A percentile compares a stretch with the other conserved stretches of the same genome.
phyloP scores from a whole-genome alignment of 1,140 invertebrate genomes.

The Zaprionus tsacasi region DNA sequence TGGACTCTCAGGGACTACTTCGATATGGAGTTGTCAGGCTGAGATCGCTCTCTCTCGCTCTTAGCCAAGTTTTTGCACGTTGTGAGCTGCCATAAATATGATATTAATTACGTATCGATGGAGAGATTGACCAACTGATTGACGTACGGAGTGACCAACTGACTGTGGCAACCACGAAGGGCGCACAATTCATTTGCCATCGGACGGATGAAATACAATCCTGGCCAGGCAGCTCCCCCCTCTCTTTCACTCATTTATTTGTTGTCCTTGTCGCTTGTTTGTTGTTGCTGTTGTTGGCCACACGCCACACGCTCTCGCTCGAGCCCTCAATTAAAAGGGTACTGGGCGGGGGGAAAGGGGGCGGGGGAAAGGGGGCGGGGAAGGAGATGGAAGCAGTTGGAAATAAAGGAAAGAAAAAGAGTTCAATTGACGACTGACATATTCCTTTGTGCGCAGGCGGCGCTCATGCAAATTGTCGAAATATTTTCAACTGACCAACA shows the following conservation, averaged over 20 bases:
- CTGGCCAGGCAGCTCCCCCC: slow-evolving; percentile 10
- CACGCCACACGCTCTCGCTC: slow-evolving; percentile 56
- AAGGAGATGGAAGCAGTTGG: no score
- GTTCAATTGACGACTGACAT: slow-evolving; percentile 79
- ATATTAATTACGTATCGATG: slow-evolving; percentile 46
- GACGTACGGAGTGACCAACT: slow-evolving; percentile 25
- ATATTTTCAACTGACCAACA: slow-evolving; percentile 81
- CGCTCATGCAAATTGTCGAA: slow-evolving; percentile 79
- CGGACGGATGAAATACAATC: slow-evolving; percentile 43
- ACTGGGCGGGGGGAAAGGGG: slow-evolving; percentile 18
- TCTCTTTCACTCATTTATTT: slow-evolving; percentile 13
- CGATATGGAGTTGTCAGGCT: slow-evolving; percentile 29
- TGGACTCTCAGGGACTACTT: no score
- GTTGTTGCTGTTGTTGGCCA: slow-evolving; percentile 54
- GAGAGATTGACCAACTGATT: slow-evolving; percentile 21
- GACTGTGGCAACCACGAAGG: slow-evolving; percentile 25
- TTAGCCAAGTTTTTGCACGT: neutral
- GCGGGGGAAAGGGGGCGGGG: slow-evolving; percentile 20
- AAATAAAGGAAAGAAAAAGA: slow-evolving; percentile 59
- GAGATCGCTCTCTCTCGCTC: slow-evolving; percentile 1
- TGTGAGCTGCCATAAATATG: slow-evolving; percentile 20
- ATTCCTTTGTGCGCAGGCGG: slow-evolving; percentile 66
- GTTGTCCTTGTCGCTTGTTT: slow-evolving; percentile 62
- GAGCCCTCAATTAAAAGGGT: slow-evolving; percentile 77
- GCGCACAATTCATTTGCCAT: slow-evolving; percentile 45